A percentile compares a stretch with the other conserved stretches of the same genome.
phyloP scores from a whole-genome alignment of 2,888 invertebrate genomes.

The Plemyria rubiginata region DNA sequence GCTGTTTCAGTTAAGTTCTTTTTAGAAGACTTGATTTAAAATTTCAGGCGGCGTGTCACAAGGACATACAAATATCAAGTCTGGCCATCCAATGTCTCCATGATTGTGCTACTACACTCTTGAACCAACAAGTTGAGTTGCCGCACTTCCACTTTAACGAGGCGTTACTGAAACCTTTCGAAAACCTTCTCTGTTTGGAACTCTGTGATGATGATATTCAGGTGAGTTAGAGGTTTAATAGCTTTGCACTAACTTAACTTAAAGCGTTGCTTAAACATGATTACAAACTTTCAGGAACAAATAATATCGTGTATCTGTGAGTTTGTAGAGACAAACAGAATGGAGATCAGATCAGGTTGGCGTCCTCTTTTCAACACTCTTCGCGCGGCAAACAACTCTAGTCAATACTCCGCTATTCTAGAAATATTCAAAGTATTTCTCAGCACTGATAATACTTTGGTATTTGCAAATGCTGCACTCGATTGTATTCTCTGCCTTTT shows the following conservation, averaged over 20 bases:
- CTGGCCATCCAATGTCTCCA: conserved; percentile 96
- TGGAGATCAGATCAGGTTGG: conserved; percentile 98
- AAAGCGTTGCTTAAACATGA: neutral
- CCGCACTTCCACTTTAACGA: conserved; percentile 98
- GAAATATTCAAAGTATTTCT: conserved; percentile 98
- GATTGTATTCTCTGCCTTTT: conserved; percentile 97
- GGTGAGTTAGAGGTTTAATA: conserved; percentile 67
- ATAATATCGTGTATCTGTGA: conserved; percentile 98
- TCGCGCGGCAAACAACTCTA: conserved; percentile 92
- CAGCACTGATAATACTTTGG: conserved; percentile 95
- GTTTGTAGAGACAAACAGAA: conserved; percentile 96
- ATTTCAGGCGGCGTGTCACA: conserved; percentile 93
- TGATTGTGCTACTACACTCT: conserved; percentile 93
- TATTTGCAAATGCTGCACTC: conserved; percentile 96
- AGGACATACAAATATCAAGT: conserved; percentile 94
- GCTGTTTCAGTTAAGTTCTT: no score
- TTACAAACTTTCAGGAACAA: conserved; percentile 86
- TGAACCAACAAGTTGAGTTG: conserved; percentile 94
- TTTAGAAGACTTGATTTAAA: no score
- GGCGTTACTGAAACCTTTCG: conserved; percentile 96
- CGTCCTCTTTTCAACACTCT: conserved; percentile 97
- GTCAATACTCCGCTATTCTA: conserved; percentile 89
- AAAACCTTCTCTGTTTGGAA: conserved; percentile 96
- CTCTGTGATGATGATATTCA: conserved; percentile 97
- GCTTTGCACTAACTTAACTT: neutral